Evolutionary conservation across 2,797 vertebrate species (phyloP), one percentile per base, ranked within the genome.

Genomic region (Pteropus rufus): DNA sequence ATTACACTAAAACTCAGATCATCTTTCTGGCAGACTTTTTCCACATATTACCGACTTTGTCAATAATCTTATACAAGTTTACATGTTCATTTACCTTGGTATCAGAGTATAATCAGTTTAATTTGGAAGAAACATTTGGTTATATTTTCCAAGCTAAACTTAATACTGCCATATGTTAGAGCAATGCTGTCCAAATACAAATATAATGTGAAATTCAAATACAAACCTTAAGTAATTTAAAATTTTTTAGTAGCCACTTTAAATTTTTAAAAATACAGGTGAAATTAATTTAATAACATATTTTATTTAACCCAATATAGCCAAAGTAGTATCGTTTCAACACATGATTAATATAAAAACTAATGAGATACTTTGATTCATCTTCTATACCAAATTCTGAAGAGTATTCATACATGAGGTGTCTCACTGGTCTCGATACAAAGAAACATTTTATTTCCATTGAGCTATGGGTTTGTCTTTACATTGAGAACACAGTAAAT

Each of bases 201-300:
- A 69, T 65, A 91, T 54, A 92, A 67, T 62, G 6, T 92, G 39
- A 83, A 5, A 49, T 36, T 77, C 21, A 85, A 77, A 69, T 89
- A 26, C 4, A 72, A 93, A 49, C 3, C 52, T 79, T 10, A 39
- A 64, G 4, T 64, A 70, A 49, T 29, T 69, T 83, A 39, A 79
- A 89, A 21, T 58, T 90, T 90, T 94, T 56, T 80, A 91, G 52
- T 82, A 89, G 24, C 31, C 23, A 93, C 14, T 72, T 56, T 65
- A 83, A 79, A 73, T 84, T 24, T 12, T 64, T 34, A 60, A 23
- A 65, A 84, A 34, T 46, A 15, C 1, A 75, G 29, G 31, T 80
- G 23, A 52, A 67, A 92, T 77, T 93, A 87, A n/a, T 88, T 94
- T 93, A 84, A 49, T 91, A 67, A 58, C 41, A 60, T 29, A 79